Evolutionary conservation across 2,888 invertebrate genomes (phyloP).

Genomic region (Cremastobaeus sp.): DNA sequence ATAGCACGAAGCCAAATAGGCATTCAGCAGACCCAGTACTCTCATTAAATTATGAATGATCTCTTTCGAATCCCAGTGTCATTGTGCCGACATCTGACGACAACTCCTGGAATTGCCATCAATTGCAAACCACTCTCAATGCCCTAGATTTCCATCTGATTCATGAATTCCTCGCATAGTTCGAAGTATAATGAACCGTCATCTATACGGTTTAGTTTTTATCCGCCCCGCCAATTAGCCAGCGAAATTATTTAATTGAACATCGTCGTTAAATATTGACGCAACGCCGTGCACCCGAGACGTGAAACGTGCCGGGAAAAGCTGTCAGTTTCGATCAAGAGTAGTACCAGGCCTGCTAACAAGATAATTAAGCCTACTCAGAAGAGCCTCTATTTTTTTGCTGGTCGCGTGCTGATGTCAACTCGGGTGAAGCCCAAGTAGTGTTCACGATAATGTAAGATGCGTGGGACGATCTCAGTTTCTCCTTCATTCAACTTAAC

Average conservation of each 20-base stretch:
- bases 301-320: constrained; percentile 39
- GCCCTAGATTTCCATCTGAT: constrained; percentile 49
- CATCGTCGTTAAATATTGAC: constrained; percentile 48
- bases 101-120: constrained; percentile 31
- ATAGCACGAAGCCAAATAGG: constrained; percentile 58
- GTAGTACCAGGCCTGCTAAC: constrained; percentile 64
- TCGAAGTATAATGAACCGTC: constrained; percentile 32
- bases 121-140: constrained; percentile 24
- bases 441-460: constrained; percentile 61
- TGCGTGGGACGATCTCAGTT: constrained; percentile 54
- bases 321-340: constrained; percentile 52
- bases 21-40: constrained; percentile 44
- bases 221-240: constrained; percentile 32
- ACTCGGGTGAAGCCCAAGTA: constrained; percentile 63
- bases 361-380: constrained; percentile 71
- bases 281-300: constrained; percentile 9
- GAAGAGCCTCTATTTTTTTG: constrained; percentile 67
- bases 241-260: constrained; percentile 46
- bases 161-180: constrained; percentile 40
- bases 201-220: constrained; percentile 2
- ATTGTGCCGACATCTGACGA: constrained; percentile 33
- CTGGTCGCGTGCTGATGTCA: constrained; percentile 70
- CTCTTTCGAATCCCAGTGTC: constrained; percentile 41
- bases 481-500: constrained; percentile 58
- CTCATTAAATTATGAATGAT: constrained; percentile 58